phyloP scores from a whole-genome alignment of 2,113 vertebrate species.

The Pavo muticus region DNA sequence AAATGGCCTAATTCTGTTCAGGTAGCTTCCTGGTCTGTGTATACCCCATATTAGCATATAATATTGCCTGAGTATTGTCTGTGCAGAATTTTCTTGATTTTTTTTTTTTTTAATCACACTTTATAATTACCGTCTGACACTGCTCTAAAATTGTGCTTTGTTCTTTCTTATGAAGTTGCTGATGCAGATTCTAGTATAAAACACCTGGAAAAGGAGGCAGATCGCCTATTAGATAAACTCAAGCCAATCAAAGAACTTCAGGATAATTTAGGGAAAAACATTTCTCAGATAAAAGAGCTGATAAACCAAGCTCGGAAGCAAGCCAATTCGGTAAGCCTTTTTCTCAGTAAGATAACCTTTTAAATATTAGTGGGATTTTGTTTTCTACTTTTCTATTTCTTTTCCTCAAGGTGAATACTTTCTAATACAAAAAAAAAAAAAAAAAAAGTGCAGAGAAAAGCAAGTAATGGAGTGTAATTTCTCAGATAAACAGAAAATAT shows the following conservation, averaged over 20 bases:
- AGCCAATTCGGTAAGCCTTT: constrained; percentile 92
- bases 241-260: constrained; percentile 95
- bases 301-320: constrained; percentile 98
- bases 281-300: constrained; percentile 97
- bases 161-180: constrained; percentile 83
- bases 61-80: not conserved
- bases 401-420: not conserved
- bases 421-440: not conserved
- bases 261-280: constrained; percentile 94
- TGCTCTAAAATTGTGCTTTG: not conserved
- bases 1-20: not conserved
- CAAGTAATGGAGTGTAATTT: not conserved
- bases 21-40: not conserved
- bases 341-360: not conserved
- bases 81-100: not conserved
- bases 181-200: constrained; percentile 93
- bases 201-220: constrained; percentile 91
- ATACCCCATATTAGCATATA: not conserved
- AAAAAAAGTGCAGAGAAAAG: not conserved
- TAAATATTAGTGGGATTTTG: not conserved
- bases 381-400: not conserved
- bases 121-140: not conserved
- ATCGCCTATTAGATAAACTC: constrained; percentile 92
- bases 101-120: not conserved
- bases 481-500: not conserved